Percentiles rank a stretch among this genome's conserved stretches.
phyloP scores from a whole-genome alignment of 2,797 vertebrate genomes.

The Propithecus perrieri region DNA sequence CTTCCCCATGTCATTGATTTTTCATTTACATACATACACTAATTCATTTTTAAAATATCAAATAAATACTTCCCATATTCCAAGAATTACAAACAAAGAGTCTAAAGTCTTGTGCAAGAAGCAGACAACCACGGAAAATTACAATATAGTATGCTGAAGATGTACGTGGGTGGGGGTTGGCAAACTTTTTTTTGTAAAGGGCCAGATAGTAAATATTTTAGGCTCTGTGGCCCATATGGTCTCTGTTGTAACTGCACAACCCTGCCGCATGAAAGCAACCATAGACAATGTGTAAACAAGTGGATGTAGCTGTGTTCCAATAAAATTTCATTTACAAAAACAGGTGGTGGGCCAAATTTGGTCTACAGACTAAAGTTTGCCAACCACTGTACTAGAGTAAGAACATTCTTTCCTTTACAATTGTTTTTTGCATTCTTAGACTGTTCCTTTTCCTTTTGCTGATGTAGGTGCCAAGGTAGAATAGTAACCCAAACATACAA shows the following conservation, averaged over 20 bases:
- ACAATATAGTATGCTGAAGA: neutral
- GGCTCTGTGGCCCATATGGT: neutral
- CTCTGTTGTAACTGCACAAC: slow-evolving; percentile 29
- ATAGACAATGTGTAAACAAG: slow-evolving; percentile 15
- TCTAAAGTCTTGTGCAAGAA: slow-evolving; percentile 44
- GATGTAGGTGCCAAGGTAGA: neutral
- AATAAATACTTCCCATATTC: neutral
- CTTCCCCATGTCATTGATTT: neutral
- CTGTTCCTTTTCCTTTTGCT: neutral
- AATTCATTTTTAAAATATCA: neutral
- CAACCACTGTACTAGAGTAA: slow-evolving; percentile 8
- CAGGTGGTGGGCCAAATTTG: slow-evolving; percentile 28
- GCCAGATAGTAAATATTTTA: slow-evolving; percentile 53
- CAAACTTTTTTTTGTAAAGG: neutral
- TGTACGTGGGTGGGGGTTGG: neutral
- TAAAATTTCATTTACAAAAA: slow-evolving; percentile 46
- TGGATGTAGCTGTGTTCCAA: neutral
- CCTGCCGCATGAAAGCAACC: slow-evolving; percentile 34
- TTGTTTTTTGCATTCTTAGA: neutral
- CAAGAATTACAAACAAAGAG: slow-evolving; percentile 35
- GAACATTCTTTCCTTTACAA: neutral
- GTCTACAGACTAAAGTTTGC: neutral
- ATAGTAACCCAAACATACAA: neutral
- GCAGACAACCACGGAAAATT: neutral
- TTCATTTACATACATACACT: neutral